These are phyloP conservation scores for Hydropsyche betteni DNA, from an alignment of 2,888 invertebrate genomes.

Conservation along the genomic window DNA sequence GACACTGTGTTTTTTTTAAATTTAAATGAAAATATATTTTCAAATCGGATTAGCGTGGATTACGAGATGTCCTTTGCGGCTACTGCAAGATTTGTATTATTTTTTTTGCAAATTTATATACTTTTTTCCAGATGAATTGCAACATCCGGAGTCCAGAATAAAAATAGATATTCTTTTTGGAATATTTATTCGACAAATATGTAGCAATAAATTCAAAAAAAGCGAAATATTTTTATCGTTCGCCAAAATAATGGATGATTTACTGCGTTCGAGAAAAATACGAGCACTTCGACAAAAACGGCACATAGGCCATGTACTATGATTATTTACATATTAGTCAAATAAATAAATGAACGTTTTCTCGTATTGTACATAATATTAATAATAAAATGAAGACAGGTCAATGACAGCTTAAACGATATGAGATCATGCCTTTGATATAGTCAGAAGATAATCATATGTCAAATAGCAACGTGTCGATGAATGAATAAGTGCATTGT, in stretches of 20 bases:
- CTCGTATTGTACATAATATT: slow-evolving; percentile 8
- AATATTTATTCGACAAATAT: slow-evolving; percentile 14
- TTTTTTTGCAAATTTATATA: not conserved
- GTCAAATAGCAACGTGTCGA: too few species aligned
- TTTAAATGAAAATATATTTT: too few species aligned
- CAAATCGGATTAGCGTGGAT: too few species aligned
- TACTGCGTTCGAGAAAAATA: slow-evolving; percentile 1
- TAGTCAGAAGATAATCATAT: not conserved
- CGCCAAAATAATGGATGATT: slow-evolving; percentile 30
- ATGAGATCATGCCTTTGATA: not conserved
- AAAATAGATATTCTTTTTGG: slow-evolving; percentile 18
- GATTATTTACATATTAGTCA: too few species aligned
- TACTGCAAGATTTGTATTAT: not conserved
- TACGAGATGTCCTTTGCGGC: too few species aligned
- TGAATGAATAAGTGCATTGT: too few species aligned
- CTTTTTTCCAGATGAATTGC: slow-evolving; percentile 2
- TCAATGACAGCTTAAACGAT: slow-evolving; percentile 17
- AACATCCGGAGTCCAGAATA: slow-evolving; percentile 9
- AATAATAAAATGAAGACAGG: slow-evolving; percentile 23
- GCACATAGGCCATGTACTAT: not conserved
- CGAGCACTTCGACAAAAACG: slow-evolving; percentile 11
- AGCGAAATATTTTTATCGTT: slow-evolving; percentile 28
- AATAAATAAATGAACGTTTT: slow-evolving; percentile 3
- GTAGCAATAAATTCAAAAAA: slow-evolving; percentile 26
- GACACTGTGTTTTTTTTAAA: too few species aligned